Evolutionary conservation across 2,797 vertebrate species (phyloP).

Genomic region (Meriones psammophilus): DNA sequence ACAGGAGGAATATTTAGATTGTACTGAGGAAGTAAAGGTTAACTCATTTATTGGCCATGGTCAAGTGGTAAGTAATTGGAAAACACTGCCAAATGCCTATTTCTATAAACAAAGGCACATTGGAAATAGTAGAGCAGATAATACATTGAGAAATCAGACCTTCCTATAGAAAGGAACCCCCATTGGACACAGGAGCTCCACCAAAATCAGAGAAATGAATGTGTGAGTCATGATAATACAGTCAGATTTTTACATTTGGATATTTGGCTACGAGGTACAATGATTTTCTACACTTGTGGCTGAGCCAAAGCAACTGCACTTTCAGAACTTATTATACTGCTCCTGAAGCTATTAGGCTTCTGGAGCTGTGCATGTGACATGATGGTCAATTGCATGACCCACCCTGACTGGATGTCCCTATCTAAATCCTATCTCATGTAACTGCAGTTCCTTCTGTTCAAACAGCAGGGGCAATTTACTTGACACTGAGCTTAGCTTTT

Average conservation of each 20-base stretch:
- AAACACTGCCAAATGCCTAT: neutral
- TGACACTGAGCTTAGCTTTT: neutral
- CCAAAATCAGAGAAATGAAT: neutral
- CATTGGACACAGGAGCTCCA: neutral
- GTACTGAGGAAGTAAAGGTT: neutral
- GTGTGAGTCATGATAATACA: neutral
- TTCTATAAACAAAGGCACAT: neutral
- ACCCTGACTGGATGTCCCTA: neutral
- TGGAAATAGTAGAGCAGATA: neutral
- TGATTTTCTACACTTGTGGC: neutral
- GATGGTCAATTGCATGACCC: no score
- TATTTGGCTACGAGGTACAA: neutral
- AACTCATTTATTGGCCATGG: neutral
- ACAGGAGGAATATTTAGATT: neutral
- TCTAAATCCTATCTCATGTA: neutral
- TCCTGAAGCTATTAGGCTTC: neutral
- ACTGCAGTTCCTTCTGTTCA: neutral
- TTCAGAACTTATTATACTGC: neutral
- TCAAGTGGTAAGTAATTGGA: neutral
- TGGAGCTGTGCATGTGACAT: no score
- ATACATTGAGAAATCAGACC: neutral
- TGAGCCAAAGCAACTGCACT: neutral
- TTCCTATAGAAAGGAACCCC: neutral
- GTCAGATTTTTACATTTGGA: neutral
- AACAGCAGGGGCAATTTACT: neutral